Base-by-base conservation (phyloP, 2,797 vertebrate genomes). In the Anomalospiza imberbis region DNA sequence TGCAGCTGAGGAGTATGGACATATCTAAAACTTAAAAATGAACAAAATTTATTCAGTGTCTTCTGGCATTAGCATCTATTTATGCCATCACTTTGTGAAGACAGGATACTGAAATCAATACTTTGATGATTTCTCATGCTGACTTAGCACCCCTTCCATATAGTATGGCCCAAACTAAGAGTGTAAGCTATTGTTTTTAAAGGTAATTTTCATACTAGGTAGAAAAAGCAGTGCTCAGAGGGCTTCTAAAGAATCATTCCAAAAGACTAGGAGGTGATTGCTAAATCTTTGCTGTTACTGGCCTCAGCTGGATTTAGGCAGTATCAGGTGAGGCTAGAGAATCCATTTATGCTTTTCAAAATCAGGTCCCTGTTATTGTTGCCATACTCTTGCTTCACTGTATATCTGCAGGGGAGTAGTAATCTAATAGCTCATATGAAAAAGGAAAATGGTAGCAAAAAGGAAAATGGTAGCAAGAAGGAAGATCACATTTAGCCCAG, bases 391-490 rank as follows among this genome's bases (percentile, higher is more conserved):
- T 75, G 66, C 45, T 87, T 63, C 72, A 70, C 44, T 71, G 58
- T 29, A 1, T 84, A 48, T 80, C 65, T 75, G 77, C 28, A 86
- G 73, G 38, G 17, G 15, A 93, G 42, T 57, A 93, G 38, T 88
- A 91, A 80, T 60, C 55, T 53, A 80, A 87, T 53, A 81, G 67
- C 19, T 86, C 45, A 25, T 54, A 78, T 55, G 81, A 58, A 84
- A 81, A 89, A 68, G 22, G 78, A 91, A 89, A 93, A 94, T 38
- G 28, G 68, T 72, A 51, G 63, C 50, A 74, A 77, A 89, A 88
- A 66, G 12, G 71, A 89, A 87, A 94, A 91, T 34, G 22, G 57
- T 76, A 48, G 57, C 54, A 86, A 88, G 92, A 95, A 90, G 48
- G 87, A 92, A 93, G 63, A 91, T 78, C 14, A 31, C 40, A 85